Percentiles rank a stretch among this genome's conserved stretches.
These are phyloP conservation scores for Donacobius atricapilla DNA, from an alignment of 2,113 vertebrate genomes.

Conservation along the genomic window DNA sequence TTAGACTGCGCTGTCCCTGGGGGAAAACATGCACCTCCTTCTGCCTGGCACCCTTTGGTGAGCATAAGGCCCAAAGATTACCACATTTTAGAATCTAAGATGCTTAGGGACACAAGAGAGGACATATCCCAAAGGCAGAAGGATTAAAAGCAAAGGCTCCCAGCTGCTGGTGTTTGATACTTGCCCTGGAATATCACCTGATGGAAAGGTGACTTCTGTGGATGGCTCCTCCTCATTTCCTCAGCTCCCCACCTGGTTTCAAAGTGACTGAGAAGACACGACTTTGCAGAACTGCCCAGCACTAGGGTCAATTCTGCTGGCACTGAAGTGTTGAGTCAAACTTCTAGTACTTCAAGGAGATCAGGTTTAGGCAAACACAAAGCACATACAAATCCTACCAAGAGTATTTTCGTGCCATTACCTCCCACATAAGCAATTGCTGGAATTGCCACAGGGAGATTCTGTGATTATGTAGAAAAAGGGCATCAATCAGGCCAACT, in stretches of 20 bases:
- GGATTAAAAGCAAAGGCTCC: not conserved
- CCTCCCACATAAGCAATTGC: conserved; percentile 63
- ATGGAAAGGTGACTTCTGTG: not conserved
- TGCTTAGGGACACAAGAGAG: not conserved
- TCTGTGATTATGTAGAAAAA: conserved; percentile 59
- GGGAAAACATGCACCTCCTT: not conserved
- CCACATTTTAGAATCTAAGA: not conserved
- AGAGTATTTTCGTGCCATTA: conserved; percentile 63
- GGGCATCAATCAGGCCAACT: conserved; percentile 59
- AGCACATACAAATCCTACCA: conserved; percentile 56
- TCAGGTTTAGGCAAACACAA: conserved; percentile 64
- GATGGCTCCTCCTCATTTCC: not conserved
- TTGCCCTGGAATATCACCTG: not conserved
- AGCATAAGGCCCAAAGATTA: not conserved
- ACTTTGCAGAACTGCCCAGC: not conserved
- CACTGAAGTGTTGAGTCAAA: not conserved
- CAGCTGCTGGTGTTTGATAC: not conserved
- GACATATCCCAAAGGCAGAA: not conserved
- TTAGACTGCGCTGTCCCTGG: not conserved
- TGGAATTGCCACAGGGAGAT: conserved; percentile 62
- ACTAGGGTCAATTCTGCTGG: not conserved
- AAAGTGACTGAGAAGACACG: not conserved
- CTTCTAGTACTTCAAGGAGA: conserved; percentile 56
- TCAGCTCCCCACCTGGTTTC: not conserved
- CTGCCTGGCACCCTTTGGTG: not conserved